A percentile compares a stretch with the other conserved stretches of the same genome.
Conservation (phyloP, 92 coral and sea anemone species). For the Parazoanthus atlanticus region DNA sequence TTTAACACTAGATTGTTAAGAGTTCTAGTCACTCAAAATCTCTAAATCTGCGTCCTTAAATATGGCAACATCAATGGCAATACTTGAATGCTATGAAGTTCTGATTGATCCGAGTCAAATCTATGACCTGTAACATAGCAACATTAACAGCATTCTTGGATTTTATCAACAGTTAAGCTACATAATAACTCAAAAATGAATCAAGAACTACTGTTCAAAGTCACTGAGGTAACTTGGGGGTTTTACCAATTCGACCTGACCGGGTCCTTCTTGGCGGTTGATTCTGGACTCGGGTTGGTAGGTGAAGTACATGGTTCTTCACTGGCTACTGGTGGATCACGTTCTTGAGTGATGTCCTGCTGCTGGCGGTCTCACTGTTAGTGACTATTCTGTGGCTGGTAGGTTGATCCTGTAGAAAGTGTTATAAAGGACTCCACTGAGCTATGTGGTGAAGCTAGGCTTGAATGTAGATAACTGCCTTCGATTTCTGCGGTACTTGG, state of each 20-base stretch:
- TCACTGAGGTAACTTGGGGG: background rate
- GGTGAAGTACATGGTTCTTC: background rate
- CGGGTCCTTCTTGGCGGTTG: background rate
- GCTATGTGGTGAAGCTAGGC: background rate
- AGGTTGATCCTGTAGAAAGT: background rate
- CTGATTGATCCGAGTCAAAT: no score
- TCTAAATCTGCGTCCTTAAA: background rate
- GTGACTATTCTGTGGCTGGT: background rate
- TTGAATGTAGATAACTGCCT: conserved; percentile 20
- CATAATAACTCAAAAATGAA: background rate
- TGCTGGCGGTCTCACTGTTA: background rate
- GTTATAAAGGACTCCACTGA: background rate
- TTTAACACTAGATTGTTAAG: background rate
- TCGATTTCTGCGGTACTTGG: conserved; percentile 51
- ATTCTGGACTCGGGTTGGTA: background rate
- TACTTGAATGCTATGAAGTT: background rate
- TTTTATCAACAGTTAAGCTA: no score
- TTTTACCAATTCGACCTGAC: background rate
- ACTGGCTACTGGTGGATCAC: background rate
- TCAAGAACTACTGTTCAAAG: background rate
- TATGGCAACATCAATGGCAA: background rate
- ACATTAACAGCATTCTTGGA: no score
- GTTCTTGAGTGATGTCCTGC: background rate
- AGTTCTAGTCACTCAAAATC: background rate
- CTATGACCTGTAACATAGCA: no score